Conservation (phyloP, 2,888 invertebrate genomes). For the Exephanes ischioxanthus region DNA sequence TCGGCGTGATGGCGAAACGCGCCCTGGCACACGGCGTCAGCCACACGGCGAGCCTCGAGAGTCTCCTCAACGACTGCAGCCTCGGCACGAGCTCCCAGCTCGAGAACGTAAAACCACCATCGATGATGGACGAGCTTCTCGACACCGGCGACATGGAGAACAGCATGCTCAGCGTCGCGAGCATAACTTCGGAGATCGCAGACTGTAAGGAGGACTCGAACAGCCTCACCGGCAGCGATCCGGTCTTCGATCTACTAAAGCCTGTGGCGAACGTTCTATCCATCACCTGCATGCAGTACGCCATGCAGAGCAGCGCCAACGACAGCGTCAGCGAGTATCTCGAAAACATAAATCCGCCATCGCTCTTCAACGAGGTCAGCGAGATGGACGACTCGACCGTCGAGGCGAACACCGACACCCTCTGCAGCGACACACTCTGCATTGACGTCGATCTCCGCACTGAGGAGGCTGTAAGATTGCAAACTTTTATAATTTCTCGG, state of each 20-base stretch:
- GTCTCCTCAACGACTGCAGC: constrained; percentile 86
- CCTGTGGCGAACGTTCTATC: constrained; percentile 86
- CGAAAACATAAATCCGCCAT: constrained; percentile 91
- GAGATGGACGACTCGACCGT: constrained; percentile 86
- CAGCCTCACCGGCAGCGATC: constrained; percentile 81
- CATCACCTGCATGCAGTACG: constrained; percentile 82
- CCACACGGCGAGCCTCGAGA: constrained; percentile 88
- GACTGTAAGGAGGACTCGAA: constrained; percentile 86
- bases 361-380: constrained; percentile 90
- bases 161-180: constrained; percentile 94
- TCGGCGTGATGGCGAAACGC: constrained; percentile 90
- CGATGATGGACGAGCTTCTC: constrained; percentile 89
- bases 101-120: constrained; percentile 94
- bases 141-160: constrained; percentile 89
- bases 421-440: constrained; percentile 86
- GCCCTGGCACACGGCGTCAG: constrained; percentile 88
- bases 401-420: constrained; percentile 83
- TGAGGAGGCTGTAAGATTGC: constrained; percentile 73
- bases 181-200: constrained; percentile 92
- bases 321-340: constrained; percentile 87
- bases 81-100: constrained; percentile 88
- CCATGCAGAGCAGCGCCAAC: constrained; percentile 83
- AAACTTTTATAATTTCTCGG: too few species aligned
- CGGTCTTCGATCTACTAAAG: constrained; percentile 87
- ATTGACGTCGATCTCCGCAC: constrained; percentile 86